Evolutionary conservation across 2,797 vertebrate genomes (phyloP), one percentile per base, ranked within the genome.

Genomic region (Trachops cirrhosus): DNA sequence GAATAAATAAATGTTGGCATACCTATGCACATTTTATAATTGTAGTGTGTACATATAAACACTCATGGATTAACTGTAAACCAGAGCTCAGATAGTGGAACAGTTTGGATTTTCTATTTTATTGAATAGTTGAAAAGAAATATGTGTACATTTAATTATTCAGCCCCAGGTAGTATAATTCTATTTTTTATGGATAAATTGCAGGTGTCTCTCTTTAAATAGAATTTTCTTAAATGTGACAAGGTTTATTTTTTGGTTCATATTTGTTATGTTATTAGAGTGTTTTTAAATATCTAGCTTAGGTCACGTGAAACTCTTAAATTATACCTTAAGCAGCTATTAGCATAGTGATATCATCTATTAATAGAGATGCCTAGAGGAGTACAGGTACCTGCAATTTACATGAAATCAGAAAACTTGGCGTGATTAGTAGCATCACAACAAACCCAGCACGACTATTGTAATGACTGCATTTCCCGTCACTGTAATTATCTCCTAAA

Each of bases 401-500:
- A 86, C 90, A 92, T 70, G 92, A 94, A 96, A 93, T 96, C 96
- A 96, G 96, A 96, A 96, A 97, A 95, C 95, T 86, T 80, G 86
- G 89, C 92, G 78, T 97, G 97, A 97, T 97, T 97, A 95, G 94
- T 82, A 78, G 92, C 89, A 96, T 96, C 96, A 78, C 94, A 96
- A 97, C 97, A 97, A 96, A 95, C 95, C 62, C 95, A 96, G 97
- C 92, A 95, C 74, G 93, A 92, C 95, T 85, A 75, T 96, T 93
- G 91, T 96, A 84, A 94, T 74, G 93, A 95, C 73, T 94, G 9
- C 15, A 68, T 84, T 98, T 97, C 96, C 97, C 50, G 0, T 96
- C 93, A 86, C 90, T 96, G 96, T 95, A 95, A 97, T 98, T 96
- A 97, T 95, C 97, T 97, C 95, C 89, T 97, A 91, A 95, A 95